Evolutionary conservation across 2,113 vertebrate species (phyloP).

Genomic region (Nannobrachium achirus): DNA sequence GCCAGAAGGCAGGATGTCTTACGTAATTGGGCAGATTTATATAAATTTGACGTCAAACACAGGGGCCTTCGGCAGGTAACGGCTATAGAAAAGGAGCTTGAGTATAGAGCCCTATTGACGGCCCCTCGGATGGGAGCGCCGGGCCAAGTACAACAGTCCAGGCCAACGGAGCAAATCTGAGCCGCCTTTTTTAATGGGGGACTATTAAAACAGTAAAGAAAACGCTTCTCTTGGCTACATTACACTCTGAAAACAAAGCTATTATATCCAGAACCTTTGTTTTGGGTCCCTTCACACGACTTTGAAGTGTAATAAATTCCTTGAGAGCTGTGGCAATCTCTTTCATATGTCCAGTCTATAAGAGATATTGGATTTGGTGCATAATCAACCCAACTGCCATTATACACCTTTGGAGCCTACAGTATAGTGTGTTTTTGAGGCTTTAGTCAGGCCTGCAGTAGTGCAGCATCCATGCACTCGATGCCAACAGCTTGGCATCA

Average conservation of each 20-base stretch:
- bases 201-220: conserved; percentile 4
- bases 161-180: not conserved
- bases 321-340: too few relatives aligned
- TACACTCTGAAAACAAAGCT: conserved; percentile 14
- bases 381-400: not conserved
- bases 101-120: conserved; percentile 3
- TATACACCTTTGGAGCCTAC: conserved; percentile 2
- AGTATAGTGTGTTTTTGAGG: conserved; percentile 4
- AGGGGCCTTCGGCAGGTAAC: conserved; percentile 35
- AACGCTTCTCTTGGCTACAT: not conserved
- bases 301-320: not conserved
- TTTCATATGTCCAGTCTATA: not conserved
- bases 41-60: conserved; percentile 30
- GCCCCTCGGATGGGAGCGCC: not conserved
- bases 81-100: conserved; percentile 4
- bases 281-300: conserved; percentile 10
- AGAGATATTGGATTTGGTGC: conserved; percentile 12
- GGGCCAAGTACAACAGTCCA: conserved; percentile 45
- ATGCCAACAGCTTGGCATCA: conserved; percentile 6
- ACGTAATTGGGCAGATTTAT: conserved; percentile 46
- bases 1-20: conserved; percentile 38
- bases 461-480: too few relatives aligned
- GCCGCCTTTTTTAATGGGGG: conserved; percentile 20
- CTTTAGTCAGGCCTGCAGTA: not conserved
- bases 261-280: not conserved